These are phyloP conservation scores for Phyllostomus hastatus DNA, from an alignment of 2,113 vertebrate genomes.

Conservation along the genomic window DNA sequence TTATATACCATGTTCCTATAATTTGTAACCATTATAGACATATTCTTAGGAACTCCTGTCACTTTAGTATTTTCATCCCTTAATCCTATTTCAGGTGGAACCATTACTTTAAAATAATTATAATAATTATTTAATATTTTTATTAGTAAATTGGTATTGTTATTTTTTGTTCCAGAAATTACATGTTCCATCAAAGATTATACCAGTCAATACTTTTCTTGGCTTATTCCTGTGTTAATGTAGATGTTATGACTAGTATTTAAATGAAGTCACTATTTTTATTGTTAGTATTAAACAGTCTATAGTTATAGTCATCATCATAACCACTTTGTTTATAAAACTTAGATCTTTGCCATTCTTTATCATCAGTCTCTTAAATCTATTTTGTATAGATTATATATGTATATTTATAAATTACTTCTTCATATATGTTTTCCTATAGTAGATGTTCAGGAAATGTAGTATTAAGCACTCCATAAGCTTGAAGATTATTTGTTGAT, in stretches of 20 bases:
- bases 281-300: neutral
- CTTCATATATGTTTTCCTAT: neutral
- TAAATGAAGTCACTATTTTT: neutral
- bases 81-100: neutral
- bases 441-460: neutral
- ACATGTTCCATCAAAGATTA: neutral
- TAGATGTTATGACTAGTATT: neutral
- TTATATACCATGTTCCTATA: neutral
- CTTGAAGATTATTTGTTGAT: neutral
- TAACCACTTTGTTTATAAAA: neutral
- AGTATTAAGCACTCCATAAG: neutral
- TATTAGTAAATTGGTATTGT: neutral
- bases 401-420: neutral
- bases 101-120: neutral
- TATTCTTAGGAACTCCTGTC: neutral
- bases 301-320: neutral
- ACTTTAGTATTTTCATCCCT: neutral
- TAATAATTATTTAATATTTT: neutral
- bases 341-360: neutral
- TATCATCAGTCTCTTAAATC: neutral
- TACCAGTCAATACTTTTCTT: neutral
- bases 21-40: neutral
- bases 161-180: neutral
- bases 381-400: neutral
- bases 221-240: neutral